Base-by-base conservation (phyloP, 2,113 vertebrate genomes). In the Dascyllus trimaculatus region DNA sequence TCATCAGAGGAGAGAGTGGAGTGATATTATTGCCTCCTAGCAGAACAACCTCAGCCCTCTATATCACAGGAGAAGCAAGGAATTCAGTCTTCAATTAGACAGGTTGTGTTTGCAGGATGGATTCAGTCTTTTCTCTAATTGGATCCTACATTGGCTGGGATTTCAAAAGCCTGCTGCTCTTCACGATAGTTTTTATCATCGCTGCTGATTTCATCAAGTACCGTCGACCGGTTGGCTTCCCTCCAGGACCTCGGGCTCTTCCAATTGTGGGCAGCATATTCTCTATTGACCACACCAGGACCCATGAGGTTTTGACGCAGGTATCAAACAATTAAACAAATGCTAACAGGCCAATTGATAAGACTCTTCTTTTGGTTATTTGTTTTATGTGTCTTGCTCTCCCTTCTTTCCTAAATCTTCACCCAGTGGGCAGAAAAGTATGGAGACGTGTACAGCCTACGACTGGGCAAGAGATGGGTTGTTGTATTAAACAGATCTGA, bases 131-230 rank as follows among this genome's bases (percentile, higher is more conserved):
- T 43, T 74, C 69, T 48, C 17, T 40, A 4, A 11, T 67, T 43
- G 78, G 62, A 38, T 58, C 67, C 11, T 76, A 17, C 15, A 0
- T 74, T 49, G 7, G 11, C 10, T 85, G 68, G 81, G 78, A 92
- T 65, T 17, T 81, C 2, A 88, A 93, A 93, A 89, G 91, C 2
- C 81, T 95, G 49, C 53, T 93, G 46, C n/a, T 96, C 69, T 65
- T 95, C 53, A 80, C 88, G 51, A 92, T 87, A 49, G 71, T 89
- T 84, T 81, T 84, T 43, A 52, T 86, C 45, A 46, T 86, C 19
- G 54, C 38, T 26, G 74, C 59, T 46, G 89, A 91, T 63, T 85
- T 76, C 25, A 2, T 86, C 3, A 89, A 83, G 66, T 88, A 75
- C 43, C 59, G 9, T 15, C 67, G 57, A 11, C 66, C 58, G 0